Conservation (phyloP, 2,888 invertebrate genomes). For the Cancer borealis region DNA sequence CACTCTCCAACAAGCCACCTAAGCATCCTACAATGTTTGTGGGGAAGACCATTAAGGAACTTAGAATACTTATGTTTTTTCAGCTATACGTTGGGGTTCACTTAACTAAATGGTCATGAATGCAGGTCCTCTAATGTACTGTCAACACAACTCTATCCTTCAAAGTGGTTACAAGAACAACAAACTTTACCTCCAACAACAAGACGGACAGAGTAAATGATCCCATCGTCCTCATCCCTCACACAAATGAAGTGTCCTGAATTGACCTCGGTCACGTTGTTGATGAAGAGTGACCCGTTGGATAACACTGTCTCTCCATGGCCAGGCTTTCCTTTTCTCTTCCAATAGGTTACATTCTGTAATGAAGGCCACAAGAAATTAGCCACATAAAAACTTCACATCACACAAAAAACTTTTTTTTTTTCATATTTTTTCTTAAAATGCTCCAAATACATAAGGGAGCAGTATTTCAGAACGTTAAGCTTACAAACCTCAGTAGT, state of each 20-base stretch:
- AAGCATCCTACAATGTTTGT: too few relatives aligned
- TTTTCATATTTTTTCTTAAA: background rate
- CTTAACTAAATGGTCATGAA: too few relatives aligned
- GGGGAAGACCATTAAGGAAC: too few relatives aligned
- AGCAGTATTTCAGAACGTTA: background rate
- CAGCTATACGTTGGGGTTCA: too few relatives aligned
- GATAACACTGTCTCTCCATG: background rate
- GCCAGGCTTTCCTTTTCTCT: background rate
- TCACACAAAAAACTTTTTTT: background rate
- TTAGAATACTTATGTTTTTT: too few relatives aligned
- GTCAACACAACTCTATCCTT: background rate
- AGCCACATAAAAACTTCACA: background rate
- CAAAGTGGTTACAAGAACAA: background rate
- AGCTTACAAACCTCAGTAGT: background rate
- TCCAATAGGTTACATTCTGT: background rate
- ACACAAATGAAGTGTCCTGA: slow-evolving; percentile 15
- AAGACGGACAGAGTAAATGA: background rate
- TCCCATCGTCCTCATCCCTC: background rate
- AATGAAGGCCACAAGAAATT: background rate
- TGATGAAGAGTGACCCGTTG: slow-evolving; percentile 42
- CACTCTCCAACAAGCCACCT: too few relatives aligned
- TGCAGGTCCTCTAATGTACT: background rate
- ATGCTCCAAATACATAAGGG: background rate
- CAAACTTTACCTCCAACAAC: slow-evolving; percentile 30
- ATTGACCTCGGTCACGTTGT: slow-evolving; percentile 25